Evolutionary conservation across 2,888 invertebrate species (phyloP).

Genomic region (Epinotia nisella): DNA sequence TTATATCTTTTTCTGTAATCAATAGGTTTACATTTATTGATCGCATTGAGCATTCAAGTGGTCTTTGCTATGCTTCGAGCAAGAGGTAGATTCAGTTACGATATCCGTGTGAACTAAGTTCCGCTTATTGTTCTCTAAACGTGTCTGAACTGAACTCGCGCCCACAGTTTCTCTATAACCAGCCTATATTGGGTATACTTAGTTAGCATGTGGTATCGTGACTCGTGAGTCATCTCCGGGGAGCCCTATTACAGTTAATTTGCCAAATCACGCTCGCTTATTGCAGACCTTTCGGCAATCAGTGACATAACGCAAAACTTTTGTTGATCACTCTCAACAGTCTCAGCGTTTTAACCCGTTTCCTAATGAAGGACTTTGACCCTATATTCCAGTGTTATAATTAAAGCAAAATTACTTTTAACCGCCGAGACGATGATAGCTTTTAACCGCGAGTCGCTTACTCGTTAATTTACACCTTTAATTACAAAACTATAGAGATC

Average conservation of each 20-base stretch:
- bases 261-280: conserved; percentile 76
- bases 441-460: background rate
- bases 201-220: conserved; percentile 65
- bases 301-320: conserved; percentile 52
- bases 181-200: conserved; percentile 60
- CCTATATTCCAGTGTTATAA: background rate
- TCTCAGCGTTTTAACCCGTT: background rate
- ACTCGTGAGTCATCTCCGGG: conserved; percentile 72
- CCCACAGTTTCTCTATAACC: conserved; percentile 54
- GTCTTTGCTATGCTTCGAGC: conserved; percentile 21
- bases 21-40: conserved; percentile 13
- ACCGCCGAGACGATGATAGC: too few relatives aligned
- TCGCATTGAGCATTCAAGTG: conserved; percentile 42
- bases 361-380: conserved; percentile 1
- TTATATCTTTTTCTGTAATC: conserved; percentile 21
- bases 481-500: background rate
- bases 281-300: conserved; percentile 62
- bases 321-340: conserved; percentile 31
- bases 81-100: conserved; percentile 32
- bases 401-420: background rate
- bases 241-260: conserved; percentile 76
- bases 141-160: conserved; percentile 39
- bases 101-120: conserved; percentile 40
- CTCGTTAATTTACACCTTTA: background rate
- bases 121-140: conserved; percentile 44